phyloP scores from a whole-genome alignment of 2,113 vertebrate species.

The Trachemys scripta region DNA sequence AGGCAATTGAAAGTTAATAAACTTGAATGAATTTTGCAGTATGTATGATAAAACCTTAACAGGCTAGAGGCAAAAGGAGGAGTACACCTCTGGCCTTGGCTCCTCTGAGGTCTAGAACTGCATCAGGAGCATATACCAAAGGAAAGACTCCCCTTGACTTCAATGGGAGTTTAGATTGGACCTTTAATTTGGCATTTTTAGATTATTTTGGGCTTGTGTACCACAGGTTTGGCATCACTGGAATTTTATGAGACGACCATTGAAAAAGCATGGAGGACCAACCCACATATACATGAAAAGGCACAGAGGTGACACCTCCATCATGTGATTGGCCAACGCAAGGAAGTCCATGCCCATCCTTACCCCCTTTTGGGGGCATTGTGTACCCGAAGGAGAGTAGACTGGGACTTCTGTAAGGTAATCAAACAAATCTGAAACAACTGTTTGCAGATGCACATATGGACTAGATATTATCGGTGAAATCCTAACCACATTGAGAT shows the following conservation, averaged over 20 bases:
- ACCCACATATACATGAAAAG: not conserved
- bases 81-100: not conserved
- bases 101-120: not conserved
- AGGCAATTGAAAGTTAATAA: not conserved
- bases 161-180: not conserved
- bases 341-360: not conserved
- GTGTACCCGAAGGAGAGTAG: not conserved
- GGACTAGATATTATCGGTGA: not conserved
- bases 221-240: not conserved
- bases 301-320: not conserved
- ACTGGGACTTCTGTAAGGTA: not conserved
- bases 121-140: not conserved
- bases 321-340: not conserved
- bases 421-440: fast-evolving
- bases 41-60: not conserved
- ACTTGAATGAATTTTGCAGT: not conserved
- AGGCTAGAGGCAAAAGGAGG: not conserved
- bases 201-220: not conserved
- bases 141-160: not conserved
- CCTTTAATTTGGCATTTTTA: not conserved
- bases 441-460: not conserved
- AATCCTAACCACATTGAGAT: not conserved
- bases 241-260: not conserved
- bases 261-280: not conserved
- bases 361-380: not conserved